Evolutionary conservation across 2,888 invertebrate species (phyloP).

Genomic region (Spialia ferax): DNA sequence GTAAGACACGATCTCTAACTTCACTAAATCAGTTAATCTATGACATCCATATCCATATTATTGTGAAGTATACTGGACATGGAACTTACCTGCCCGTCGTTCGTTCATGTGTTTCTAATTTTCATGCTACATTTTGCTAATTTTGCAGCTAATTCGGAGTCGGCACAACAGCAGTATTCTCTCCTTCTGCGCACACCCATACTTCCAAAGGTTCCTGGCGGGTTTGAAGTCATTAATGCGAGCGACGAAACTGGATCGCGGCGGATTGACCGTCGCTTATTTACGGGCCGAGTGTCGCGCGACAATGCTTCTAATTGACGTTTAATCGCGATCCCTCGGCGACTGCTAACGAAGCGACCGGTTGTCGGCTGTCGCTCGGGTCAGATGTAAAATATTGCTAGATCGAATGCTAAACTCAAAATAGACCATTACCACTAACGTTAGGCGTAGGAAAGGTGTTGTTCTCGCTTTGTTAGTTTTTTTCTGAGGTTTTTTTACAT

Average conservation of each 20-base stretch:
- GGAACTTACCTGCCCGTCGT: no score
- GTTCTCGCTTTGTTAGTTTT: no score
- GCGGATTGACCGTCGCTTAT: conserved; percentile 65
- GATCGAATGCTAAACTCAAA: conserved; percentile 27
- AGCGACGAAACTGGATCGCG: conserved; percentile 55
- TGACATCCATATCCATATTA: no score
- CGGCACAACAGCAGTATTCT: no score
- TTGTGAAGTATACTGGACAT: no score
- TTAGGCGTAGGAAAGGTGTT: not conserved
- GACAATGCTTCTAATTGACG: conserved; percentile 81
- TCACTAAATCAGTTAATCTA: no score
- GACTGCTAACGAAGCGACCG: conserved; percentile 64
- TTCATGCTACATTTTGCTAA: no score
- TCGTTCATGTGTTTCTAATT: no score
- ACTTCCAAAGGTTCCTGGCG: conserved; percentile 12
- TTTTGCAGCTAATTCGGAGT: no score
- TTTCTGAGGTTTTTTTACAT: no score
- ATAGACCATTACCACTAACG: not conserved
- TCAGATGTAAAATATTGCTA: conserved; percentile 39
- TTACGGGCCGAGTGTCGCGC: conserved; percentile 66
- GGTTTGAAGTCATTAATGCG: conserved; percentile 32
- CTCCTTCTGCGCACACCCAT: no score
- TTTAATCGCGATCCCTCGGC: conserved; percentile 69
- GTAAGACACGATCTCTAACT: no score
- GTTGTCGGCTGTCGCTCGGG: conserved; percentile 43